Percentiles rank a stretch among this genome's conserved stretches.
These are phyloP conservation scores for Promerops cafer DNA, from an alignment of 2,113 vertebrate genomes.

Conservation along the genomic window DNA sequence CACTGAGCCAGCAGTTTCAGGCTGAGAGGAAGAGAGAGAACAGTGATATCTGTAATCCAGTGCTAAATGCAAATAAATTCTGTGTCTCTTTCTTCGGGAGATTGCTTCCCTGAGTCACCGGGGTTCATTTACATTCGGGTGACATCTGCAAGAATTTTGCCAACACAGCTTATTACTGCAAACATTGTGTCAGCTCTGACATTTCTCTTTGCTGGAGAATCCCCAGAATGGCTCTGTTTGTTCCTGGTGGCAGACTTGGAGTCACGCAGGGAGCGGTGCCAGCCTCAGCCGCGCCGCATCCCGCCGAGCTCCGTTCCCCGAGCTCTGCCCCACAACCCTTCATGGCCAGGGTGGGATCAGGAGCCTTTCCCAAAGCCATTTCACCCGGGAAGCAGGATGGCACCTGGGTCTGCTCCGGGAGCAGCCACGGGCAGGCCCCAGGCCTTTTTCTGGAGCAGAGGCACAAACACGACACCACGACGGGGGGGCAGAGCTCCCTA, in stretches of 20 bases:
- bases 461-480: fast-evolving
- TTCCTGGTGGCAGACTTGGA: background rate
- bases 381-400: background rate
- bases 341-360: background rate
- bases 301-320: background rate
- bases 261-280: background rate
- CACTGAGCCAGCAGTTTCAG: background rate
- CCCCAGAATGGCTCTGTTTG: background rate
- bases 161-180: conserved; percentile 30
- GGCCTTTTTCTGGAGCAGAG: background rate
- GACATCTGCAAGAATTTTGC: conserved; percentile 32
- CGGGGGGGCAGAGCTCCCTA: background rate
- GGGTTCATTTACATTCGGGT: conserved; percentile 38
- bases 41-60: conserved; percentile 11
- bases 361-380: background rate
- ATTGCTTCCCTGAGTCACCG: conserved; percentile 21
- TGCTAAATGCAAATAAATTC: conserved; percentile 36
- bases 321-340: background rate
- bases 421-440: background rate
- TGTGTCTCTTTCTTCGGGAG: background rate
- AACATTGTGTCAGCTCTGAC: conserved; percentile 49
- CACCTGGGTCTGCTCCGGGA: background rate
- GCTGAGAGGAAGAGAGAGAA: background rate
- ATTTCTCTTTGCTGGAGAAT: background rate
- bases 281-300: background rate